A percentile compares a stretch with the other conserved stretches of the same genome.
Conservation (phyloP, 2,888 invertebrate genomes). For the Onthophagus sagittarius region DNA sequence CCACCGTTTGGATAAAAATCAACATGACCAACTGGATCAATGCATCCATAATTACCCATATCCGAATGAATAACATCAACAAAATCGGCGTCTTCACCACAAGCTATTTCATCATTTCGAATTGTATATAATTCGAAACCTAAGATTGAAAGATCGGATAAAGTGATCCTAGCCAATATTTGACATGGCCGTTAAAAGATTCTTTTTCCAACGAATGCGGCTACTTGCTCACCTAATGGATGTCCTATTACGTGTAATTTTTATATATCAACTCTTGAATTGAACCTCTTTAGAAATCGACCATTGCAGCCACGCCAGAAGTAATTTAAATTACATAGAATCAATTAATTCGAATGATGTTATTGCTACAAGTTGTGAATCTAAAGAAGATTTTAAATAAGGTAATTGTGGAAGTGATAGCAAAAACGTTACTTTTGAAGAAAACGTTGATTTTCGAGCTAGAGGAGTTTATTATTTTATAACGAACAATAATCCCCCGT, state of each 20-base stretch:
- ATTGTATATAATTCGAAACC: slow-evolving; percentile 31
- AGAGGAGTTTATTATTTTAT: slow-evolving; percentile 34
- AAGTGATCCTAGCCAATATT: slow-evolving; percentile 48
- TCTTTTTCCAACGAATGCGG: slow-evolving; percentile 38
- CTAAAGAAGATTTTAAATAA: slow-evolving; percentile 39
- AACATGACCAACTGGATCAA: slow-evolving; percentile 41
- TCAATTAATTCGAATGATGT: slow-evolving; percentile 47
- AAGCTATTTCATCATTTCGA: slow-evolving; percentile 38
- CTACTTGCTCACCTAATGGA: slow-evolving; percentile 46
- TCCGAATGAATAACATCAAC: slow-evolving; percentile 49
- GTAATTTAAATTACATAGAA: slow-evolving; percentile 50
- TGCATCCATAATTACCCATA: slow-evolving; percentile 45
- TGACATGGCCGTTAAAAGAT: slow-evolving; percentile 32
- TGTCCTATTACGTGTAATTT: slow-evolving; percentile 51
- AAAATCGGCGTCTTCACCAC: slow-evolving; percentile 43
- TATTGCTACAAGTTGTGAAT: slow-evolving; percentile 43
- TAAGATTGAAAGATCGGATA: slow-evolving; percentile 50
- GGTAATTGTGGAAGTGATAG: slow-evolving; percentile 35
- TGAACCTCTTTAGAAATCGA: no score
- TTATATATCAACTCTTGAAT: no score
- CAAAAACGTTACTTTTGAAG: slow-evolving; percentile 32
- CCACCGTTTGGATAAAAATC: slow-evolving; percentile 50
- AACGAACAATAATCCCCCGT: slow-evolving; percentile 11
- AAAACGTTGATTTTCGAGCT: slow-evolving; percentile 27
- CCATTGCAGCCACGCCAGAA: slow-evolving; percentile 50